A percentile compares a stretch with the other conserved stretches of the same genome.
Evolutionary conservation across 2,888 invertebrate genomes (phyloP).

Genomic region (Lacanobia oleracea): DNA sequence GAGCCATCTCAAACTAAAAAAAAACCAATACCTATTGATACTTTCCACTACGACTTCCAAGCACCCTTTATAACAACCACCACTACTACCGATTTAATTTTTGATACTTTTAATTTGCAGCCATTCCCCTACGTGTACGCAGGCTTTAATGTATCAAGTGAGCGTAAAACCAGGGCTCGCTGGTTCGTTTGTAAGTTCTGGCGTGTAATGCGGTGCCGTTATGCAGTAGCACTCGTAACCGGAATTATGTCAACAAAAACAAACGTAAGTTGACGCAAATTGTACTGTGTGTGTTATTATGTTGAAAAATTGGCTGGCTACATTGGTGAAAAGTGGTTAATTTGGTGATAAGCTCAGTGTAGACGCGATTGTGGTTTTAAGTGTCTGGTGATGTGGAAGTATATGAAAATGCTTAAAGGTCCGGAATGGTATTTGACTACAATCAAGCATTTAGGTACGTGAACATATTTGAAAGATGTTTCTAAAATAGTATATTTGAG

Average conservation of each 20-base stretch:
- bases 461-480: too few species aligned
- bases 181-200: conserved; percentile 48
- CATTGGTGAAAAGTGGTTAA: neutral
- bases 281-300: conserved; percentile 25
- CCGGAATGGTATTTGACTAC: too few species aligned
- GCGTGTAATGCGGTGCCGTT: conserved; percentile 45
- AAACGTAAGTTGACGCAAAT: conserved; percentile 28
- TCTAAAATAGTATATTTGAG: too few species aligned
- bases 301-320: neutral
- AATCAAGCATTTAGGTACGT: too few species aligned
- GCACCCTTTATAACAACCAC: neutral
- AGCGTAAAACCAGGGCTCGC: conserved; percentile 38
- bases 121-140: conserved; percentile 12
- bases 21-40: neutral
- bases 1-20: too few species aligned
- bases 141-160: conserved; percentile 49
- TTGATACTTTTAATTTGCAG: conserved; percentile 30
- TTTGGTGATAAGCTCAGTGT: neutral
- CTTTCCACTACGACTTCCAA: neutral
- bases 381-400: neutral
- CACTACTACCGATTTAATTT: conserved; percentile 13
- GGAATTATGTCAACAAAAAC: conserved; percentile 42
- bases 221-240: conserved; percentile 44
- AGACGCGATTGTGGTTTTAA: neutral
- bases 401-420: neutral